These are phyloP conservation scores for Cynaeus angustus DNA, from an alignment of 2,888 invertebrate species.

Conservation along the genomic window DNA sequence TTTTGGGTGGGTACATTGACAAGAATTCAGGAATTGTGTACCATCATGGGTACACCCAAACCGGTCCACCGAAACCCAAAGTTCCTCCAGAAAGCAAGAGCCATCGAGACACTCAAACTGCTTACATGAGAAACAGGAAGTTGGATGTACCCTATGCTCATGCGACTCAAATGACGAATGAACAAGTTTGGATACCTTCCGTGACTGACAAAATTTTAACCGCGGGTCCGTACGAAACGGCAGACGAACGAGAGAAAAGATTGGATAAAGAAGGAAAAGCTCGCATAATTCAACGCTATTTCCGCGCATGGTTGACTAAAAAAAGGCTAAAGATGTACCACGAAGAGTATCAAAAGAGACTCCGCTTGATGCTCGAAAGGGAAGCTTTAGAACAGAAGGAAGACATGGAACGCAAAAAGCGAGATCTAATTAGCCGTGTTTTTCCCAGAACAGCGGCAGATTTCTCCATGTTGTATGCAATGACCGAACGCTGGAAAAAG, in stretches of 20 bases:
- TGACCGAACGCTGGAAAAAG: slow-evolving; percentile 81
- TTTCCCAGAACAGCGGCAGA: slow-evolving; percentile 82
- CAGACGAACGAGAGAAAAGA: slow-evolving; percentile 76
- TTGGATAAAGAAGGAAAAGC: slow-evolving; percentile 73
- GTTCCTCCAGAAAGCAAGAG: slow-evolving; percentile 73
- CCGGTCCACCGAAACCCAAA: slow-evolving; percentile 77
- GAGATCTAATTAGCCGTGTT: slow-evolving; percentile 78
- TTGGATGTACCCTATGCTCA: slow-evolving; percentile 75
- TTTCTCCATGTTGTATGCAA: slow-evolving; percentile 82
- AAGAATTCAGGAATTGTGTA: slow-evolving; percentile 81
- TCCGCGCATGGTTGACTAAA: slow-evolving; percentile 75
- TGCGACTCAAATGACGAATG: slow-evolving; percentile 78
- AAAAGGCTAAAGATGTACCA: slow-evolving; percentile 73
- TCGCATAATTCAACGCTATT: slow-evolving; percentile 79
- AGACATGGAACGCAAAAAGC: slow-evolving; percentile 73
- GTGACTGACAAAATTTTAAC: slow-evolving; percentile 77
- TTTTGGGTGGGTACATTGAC: slow-evolving; percentile 87
- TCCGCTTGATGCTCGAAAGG: slow-evolving; percentile 74
- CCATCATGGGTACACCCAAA: slow-evolving; percentile 89
- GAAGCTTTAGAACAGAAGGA: slow-evolving; percentile 72
- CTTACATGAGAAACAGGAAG: slow-evolving; percentile 72
- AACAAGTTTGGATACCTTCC: slow-evolving; percentile 76
- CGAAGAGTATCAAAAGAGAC: slow-evolving; percentile 72
- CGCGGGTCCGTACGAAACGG: slow-evolving; percentile 79
- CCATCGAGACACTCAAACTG: slow-evolving; percentile 80